Percentiles rank a stretch among this genome's conserved stretches.
Conservation (phyloP, 2,888 invertebrate species). For the Harpalus rubripes region DNA sequence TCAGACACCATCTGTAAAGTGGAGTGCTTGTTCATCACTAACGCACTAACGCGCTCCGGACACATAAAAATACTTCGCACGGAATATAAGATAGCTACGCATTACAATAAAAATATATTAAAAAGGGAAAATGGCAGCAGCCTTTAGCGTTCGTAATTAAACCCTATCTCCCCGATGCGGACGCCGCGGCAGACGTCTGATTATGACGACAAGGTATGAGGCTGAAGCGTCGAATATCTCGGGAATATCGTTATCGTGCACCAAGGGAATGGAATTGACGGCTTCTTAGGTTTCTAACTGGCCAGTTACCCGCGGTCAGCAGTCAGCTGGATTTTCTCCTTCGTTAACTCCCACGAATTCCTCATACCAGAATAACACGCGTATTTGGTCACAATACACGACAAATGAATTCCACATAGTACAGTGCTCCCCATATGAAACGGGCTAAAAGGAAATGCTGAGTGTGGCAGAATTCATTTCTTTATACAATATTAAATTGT, state of each 20-base stretch:
- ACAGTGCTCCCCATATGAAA: too few species aligned
- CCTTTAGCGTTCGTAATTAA: slow-evolving; percentile 44
- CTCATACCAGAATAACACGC: neutral
- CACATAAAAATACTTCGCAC: slow-evolving; percentile 62
- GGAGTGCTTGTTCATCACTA: too few species aligned
- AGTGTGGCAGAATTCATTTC: too few species aligned
- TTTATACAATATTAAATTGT: too few species aligned
- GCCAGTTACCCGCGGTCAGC: slow-evolving; percentile 33
- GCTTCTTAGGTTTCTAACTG: slow-evolving; percentile 44
- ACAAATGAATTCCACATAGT: slow-evolving; percentile 7
- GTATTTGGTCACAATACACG: neutral
- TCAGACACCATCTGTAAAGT: too few species aligned
- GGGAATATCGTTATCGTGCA: slow-evolving; percentile 43
- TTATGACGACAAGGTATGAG: slow-evolving; percentile 27
- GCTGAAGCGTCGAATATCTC: slow-evolving; percentile 26
- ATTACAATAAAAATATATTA: slow-evolving; percentile 66
- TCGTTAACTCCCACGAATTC: slow-evolving; percentile 26
- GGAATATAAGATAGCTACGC: slow-evolving; percentile 58
- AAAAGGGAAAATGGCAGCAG: slow-evolving; percentile 56
- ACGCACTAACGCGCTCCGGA: slow-evolving; percentile 35
- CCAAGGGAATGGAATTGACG: slow-evolving; percentile 35
- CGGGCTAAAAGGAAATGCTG: too few species aligned
- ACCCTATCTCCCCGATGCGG: slow-evolving; percentile 45
- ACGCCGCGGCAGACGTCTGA: neutral
- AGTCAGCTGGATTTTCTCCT: slow-evolving; percentile 29